Conservation (phyloP, 2,797 vertebrate genomes). For the Xerus rutilus region DNA sequence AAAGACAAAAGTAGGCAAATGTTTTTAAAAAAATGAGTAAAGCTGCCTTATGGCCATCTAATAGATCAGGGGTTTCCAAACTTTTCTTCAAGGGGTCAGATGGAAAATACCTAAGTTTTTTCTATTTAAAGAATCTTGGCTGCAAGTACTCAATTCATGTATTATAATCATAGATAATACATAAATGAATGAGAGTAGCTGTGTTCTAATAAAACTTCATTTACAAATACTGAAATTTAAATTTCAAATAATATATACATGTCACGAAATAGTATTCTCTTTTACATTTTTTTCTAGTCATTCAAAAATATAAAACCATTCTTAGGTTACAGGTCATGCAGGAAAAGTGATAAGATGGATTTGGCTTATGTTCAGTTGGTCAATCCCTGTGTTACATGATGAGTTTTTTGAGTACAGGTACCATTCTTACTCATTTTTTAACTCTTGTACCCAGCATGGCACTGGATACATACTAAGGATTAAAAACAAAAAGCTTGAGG, state of each 20-base stretch:
- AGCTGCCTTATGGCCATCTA: background rate
- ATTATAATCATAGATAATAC: background rate
- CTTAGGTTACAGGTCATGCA: background rate
- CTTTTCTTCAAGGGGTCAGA: background rate
- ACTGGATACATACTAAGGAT: constrained; percentile 22
- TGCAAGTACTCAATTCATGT: background rate
- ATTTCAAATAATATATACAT: constrained; percentile 38
- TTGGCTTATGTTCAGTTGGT: background rate
- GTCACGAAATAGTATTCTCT: constrained; percentile 1
- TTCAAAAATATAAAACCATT: constrained; percentile 16
- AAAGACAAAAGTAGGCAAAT: background rate
- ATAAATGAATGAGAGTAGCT: background rate
- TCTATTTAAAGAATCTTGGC: background rate
- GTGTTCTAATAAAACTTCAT: constrained; percentile 43
- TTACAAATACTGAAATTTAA: constrained; percentile 4
- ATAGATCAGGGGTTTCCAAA: background rate
- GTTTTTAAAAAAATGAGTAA: background rate
- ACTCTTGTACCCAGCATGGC: background rate
- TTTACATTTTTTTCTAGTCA: background rate
- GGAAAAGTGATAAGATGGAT: background rate
- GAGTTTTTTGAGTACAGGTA: background rate
- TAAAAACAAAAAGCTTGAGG: constrained; percentile 48
- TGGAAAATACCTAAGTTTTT: constrained; percentile 4
- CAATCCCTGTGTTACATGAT: background rate
- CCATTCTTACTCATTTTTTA: background rate